Evolutionary conservation across 53 echinoderm and acorn worm genomes (phyloP), one percentile per base, ranked within the genome.

Genomic region (Stichopus horrens): DNA sequence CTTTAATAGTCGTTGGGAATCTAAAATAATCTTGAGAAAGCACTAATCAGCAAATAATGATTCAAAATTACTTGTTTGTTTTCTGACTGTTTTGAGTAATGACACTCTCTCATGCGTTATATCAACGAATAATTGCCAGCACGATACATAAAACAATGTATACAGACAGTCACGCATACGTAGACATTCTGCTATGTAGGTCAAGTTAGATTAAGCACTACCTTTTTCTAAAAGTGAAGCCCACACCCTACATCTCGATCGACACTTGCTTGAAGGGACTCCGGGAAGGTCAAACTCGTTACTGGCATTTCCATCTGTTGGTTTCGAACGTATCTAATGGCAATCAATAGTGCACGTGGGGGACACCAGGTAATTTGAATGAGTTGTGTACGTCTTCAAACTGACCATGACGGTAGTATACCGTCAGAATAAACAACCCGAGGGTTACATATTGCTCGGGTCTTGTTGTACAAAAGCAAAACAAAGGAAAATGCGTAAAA

Each of bases 301-400:
- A 71, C 71, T 71, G 14, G n/a, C 18, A 71, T 71, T 71, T 71
- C 19, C 14, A n/a, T 16, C 19, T 71, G 71, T 71, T 57, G 57
- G 20, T 5, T 57, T 19, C 81, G 53, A 56, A 58, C 56, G 56
- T 58, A n/a, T 81, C 20, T 55, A 57, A 81, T 21, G 21, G 21
- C 57, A 57, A 58, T 58, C 58, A 18, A 81, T 58, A 54, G 81
- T 81, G 79, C 54, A 81, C 4, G 19, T 22, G 56, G 56, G 81
- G 81, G 81, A 58, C 58, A 57, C 81, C 81, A 20, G 56, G 19
- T 58, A 58, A 81, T 81, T 54, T 57, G 22, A 81, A 81, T 18
- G 53, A 56, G 81, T 57, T 81, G 55, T 81, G 57, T 18, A 20
- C 19, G 71, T 18, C 71, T 71, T 21, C 37, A 37, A 37, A 37